Evolutionary conservation across 1,140 invertebrate species (phyloP), one percentile per base, ranked within the genome.

Genomic region (Epicauta chinensis): DNA sequence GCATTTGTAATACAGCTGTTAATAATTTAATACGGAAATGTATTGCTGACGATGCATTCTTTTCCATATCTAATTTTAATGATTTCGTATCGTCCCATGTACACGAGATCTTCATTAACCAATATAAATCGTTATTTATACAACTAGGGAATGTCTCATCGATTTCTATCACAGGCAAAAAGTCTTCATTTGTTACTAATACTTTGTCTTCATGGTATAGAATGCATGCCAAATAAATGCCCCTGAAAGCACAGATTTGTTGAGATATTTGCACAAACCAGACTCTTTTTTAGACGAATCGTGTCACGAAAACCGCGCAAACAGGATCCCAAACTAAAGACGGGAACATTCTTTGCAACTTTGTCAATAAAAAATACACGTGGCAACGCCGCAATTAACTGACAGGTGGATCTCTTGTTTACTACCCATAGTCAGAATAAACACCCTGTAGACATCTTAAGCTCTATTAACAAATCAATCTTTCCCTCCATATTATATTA

Each of bases 71-170:
- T 30, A 87, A 81, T 34, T 86, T 80, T 0, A 97, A 73, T 10
- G 83, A 81, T 67, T 95, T 96, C 1, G 93, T 90, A 71, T 97
- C 93, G 55, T 96, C 91, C 94, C 95, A 98, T 0, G 89, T 91
- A 68, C 91, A 95, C 0, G 93, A 87, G 11, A 97, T 89, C 79
- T 98, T 97, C 85, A 98, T 91, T 1, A 98, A 75, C 95, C 95
- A 98, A 71, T 98, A 89, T 69, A 95, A 92, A 72, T 98, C 94
- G 51, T 84, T 85, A 66, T 95, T 84, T 17, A 97, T 83, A 55
- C 88, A 87, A 55, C 85, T 88, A 15, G 92, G 89, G 69, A 92
- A 97, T 12, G 89, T 91, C 73, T 98, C 95, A 70, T 98, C 94
- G 11, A 98, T 86, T 75, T 97, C 93, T 58, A 98, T 89, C 23